Base-by-base conservation (phyloP, 2,113 vertebrate genomes). In the Epinephelus fuscoguttatus region DNA sequence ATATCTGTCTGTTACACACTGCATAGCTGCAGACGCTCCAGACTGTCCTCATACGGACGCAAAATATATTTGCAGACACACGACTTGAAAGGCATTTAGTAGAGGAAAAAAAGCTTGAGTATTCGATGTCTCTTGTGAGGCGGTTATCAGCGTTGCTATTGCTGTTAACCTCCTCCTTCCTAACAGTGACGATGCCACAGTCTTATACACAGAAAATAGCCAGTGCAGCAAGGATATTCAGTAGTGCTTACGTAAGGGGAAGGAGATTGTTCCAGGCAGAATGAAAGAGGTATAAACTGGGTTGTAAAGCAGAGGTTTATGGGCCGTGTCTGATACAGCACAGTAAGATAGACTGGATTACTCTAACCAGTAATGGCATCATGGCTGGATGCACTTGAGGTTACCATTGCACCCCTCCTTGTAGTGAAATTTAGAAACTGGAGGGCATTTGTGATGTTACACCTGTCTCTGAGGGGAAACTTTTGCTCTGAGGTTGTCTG, bases 261-360 rank as follows among this genome's bases (percentile, higher is more conserved):
- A 88, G 45, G 66, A 72, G 42, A 87, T 84, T 15, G 52, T 84
- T 80, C 30, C 50, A 71, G 69, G 80, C 25, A 30, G 66, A 83
- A 69, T 42, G 62, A 86, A 81, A 80, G 75, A 55, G 60, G 75
- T 78, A 76, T 90, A 81, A 92, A 92, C 62, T 67, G 70, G 70
- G 90, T 73, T 81, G 84, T 92, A 92, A 94, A 89, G 77, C 73
- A 40, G 67, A 82, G 62, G 11, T 94, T 93, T 93, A 93, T 93
- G 84, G 80, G 52, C 81, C 8, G 78, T 87, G 87, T 71, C 84
- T 84, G 90, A 92, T 90, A 88, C 60, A 79, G 80, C 53, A 77
- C 74, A 68, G 88, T 77, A 75, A 77, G 87, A 84, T 87, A 72
- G 45, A 75, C 72, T 80, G 50, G 71, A 72, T 56, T 83, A 76